Base-by-base conservation (phyloP, 2,797 vertebrate species). In the Scomberomorus guttatus region DNA sequence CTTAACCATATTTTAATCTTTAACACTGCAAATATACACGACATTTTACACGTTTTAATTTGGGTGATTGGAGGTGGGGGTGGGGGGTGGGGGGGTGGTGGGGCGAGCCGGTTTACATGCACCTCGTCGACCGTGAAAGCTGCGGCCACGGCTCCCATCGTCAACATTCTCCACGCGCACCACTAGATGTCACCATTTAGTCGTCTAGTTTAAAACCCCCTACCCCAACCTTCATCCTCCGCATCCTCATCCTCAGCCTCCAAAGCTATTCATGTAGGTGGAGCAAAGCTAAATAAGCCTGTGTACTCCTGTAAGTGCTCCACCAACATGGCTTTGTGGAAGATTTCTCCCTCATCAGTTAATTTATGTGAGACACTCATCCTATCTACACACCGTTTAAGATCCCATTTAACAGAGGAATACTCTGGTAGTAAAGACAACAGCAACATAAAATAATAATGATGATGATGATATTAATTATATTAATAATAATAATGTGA, bases 111-210 rank as follows among this genome's bases (percentile, higher is more conserved):
- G 46, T 73, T 50, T 9, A 15, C 52, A 2, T 50, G 42, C 11
- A 20, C 50, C 9, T 55, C 32, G 24, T 44, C 63, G 64, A 32
- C 29, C 17, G 55, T 32, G 17, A 14, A 70, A 6, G 15, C 5
- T 12, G 42, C 14, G 58, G 20, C n/a, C 27, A 7, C 9, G 7
- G 7, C 27, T 54, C 22, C 0, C 14, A 24, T 4, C 7, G 2
- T 2, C 12, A 0, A 27, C 72, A 12, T 64, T 91, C 84, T 72
- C 46, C 25, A 39, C 3, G 17, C 10, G 0, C n/a, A 55, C 90
- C 93, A 81, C 94, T 89, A 94, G 95, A 92, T 94, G 94, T 90
- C 94, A 87, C 72, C 81, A 76, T 86, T 87, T 81, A 76, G 81
- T 83, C 72, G 64, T 37, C 10, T 32, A 78, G 52, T 5, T 10